phyloP scores from a whole-genome alignment of 2,113 vertebrate species.

The Columba janthina region DNA sequence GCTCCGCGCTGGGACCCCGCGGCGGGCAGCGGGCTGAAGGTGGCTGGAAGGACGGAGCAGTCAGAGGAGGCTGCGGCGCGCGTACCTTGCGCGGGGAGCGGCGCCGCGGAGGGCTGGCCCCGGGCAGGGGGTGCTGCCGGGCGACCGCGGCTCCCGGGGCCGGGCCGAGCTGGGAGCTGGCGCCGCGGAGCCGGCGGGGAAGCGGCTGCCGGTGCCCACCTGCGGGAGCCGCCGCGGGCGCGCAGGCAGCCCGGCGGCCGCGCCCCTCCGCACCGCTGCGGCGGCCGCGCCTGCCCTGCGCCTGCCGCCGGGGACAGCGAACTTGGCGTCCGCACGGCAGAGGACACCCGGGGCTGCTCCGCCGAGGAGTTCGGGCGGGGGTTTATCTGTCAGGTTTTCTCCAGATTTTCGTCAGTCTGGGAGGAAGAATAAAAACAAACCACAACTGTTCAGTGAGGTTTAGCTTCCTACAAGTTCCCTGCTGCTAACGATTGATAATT shows the following conservation, averaged over 20 bases:
- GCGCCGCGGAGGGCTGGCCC: neutral
- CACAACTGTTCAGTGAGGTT: neutral
- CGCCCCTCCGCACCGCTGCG: neutral
- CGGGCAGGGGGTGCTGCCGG: neutral
- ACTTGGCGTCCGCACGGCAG: neutral
- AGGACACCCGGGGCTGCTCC: neutral
- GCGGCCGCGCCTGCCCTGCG: neutral
- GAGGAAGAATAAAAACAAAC: neutral
- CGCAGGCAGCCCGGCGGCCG: neutral
- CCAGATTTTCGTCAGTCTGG: neutral
- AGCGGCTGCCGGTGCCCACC: neutral
- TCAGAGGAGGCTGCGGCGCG: neutral
- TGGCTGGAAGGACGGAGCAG: conserved; percentile 5
- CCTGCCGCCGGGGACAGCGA: neutral
- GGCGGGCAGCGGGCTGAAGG: neutral
- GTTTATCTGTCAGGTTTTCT: neutral
- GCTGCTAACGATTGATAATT: neutral
- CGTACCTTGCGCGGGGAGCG: no score
- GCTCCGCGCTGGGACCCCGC: neutral
- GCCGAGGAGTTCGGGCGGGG: neutral
- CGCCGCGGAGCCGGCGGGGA: neutral
- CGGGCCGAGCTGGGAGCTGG: neutral
- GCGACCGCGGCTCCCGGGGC: neutral
- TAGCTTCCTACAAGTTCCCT: conserved; percentile 3
- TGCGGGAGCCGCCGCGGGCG: neutral